Evolutionary conservation across 2,888 invertebrate species (phyloP), one percentile per base, ranked within the genome.

Genomic region (Lithophane ornitopus): DNA sequence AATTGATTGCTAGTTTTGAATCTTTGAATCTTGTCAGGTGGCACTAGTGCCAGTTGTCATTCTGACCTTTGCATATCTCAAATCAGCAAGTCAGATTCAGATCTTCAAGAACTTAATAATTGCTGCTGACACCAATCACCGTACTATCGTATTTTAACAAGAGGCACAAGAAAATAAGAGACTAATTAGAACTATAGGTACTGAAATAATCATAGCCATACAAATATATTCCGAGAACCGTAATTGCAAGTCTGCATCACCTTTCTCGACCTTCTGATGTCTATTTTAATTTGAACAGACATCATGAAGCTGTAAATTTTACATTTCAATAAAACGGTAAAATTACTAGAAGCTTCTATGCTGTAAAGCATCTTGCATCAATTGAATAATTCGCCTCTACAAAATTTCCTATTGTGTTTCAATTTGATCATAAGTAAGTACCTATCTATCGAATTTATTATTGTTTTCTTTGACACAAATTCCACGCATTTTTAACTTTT

Each of bases 201-300:
- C n/a, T 52, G 54, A 14, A 76, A 26, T 26, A 41, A 65, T 63
- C 19, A 46, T 19, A 61, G 49, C 44, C 34, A 16, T 61, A 28
- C 44, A 4, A 67, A 58, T 70, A 46, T 8, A 58, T 67, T 52
- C 66, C 26, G 11, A 39, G 14, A 19, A 59, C 16, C 16, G 26
- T 65, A 76, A 65, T 76, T 68, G 46, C n/a, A 46, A 39, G 11
- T 61, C 28, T 46, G 58, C 44, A 56, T 71, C 70, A 61, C 59
- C 59, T 71, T 71, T n/a, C 41, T 34, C 14, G 59, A 81, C 81
- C 65, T 77, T 75, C 22, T 19, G 22, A 63, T 39, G 26, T 70
- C 70, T 76, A 49, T 80, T 61, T 69, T 34, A 41, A 54, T 70
- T 44, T 52, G 7, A 70, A 75, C 26, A n/a, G 3, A 52, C 3